A percentile compares a stretch with the other conserved stretches of the same genome.
phyloP scores from a whole-genome alignment of 92 coral and sea anemone genomes.

The Blastomussa wellsi region DNA sequence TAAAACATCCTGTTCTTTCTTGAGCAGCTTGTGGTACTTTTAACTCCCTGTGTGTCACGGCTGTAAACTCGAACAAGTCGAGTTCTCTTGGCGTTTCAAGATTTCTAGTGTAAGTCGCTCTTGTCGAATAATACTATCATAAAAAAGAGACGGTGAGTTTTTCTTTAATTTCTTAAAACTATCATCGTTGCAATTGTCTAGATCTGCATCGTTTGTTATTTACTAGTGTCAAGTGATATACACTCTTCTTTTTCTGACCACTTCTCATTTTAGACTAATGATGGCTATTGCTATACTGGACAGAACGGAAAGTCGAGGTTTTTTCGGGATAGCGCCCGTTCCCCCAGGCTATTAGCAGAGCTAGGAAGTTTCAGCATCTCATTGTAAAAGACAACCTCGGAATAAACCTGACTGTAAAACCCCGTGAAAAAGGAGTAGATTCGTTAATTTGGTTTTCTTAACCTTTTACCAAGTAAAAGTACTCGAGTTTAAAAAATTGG shows the following conservation, averaged over 20 bases:
- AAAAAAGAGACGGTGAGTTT: not conserved
- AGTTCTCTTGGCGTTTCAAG: not conserved
- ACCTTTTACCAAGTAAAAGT: too few species aligned
- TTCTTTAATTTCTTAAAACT: not conserved
- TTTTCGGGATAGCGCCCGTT: not conserved
- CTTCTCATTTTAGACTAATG: not conserved
- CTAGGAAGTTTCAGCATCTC: not conserved
- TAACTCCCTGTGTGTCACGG: not conserved
- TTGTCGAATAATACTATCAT: not conserved
- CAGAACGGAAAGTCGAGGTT: not conserved
- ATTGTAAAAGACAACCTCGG: too few species aligned
- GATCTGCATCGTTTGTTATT: not conserved
- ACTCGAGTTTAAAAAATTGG: too few species aligned
- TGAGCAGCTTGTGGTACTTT: not conserved
- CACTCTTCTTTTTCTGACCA: not conserved
- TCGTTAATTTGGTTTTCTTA: too few species aligned
- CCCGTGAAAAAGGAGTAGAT: too few species aligned
- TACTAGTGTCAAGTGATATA: not conserved
- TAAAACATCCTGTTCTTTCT: not conserved
- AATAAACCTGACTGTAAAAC: too few species aligned
- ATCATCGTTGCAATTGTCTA: not conserved
- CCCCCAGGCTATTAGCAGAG: not conserved
- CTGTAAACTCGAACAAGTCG: not conserved
- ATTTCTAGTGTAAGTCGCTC: not conserved
- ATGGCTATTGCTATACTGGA: not conserved